phyloP scores from a whole-genome alignment of 2,797 vertebrate species.

The Clarias platycephalus region DNA sequence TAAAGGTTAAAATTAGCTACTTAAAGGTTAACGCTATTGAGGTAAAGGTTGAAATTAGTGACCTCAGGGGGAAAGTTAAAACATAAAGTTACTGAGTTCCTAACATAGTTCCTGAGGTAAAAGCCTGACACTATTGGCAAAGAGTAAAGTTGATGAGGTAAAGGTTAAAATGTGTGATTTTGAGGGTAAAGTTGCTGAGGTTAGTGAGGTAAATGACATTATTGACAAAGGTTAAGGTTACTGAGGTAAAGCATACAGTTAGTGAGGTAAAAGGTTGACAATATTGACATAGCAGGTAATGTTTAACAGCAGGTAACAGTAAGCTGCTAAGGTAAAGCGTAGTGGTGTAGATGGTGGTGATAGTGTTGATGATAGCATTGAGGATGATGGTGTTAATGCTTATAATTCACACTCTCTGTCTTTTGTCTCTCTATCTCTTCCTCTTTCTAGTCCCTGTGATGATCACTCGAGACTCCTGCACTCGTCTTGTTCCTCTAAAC shows the following conservation, averaged over 20 bases:
- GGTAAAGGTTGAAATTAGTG: too few species aligned
- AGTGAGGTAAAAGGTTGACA: neutral
- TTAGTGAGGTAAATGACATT: neutral
- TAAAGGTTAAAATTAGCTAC: neutral
- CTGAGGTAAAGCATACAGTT: neutral
- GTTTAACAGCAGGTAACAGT: neutral
- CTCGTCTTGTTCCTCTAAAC: conserved; percentile 70
- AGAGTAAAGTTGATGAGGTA: neutral
- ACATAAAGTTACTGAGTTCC: too few species aligned
- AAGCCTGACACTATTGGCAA: too few species aligned
- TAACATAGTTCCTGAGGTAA: too few species aligned
- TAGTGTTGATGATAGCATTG: neutral
- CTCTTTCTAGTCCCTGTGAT: conserved; percentile 70
- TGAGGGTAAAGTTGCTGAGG: neutral
- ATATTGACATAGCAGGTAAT: neutral
- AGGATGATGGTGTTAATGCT: neutral
- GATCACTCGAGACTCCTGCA: conserved; percentile 1
- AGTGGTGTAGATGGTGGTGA: too few species aligned
- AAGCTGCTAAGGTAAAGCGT: neutral
- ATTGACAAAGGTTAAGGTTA: neutral
- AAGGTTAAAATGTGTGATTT: neutral
- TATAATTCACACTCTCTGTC: conserved; percentile 34
- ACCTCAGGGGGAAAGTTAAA: too few species aligned
- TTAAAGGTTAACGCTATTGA: neutral
- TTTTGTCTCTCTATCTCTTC: conserved; percentile 42